Conservation (phyloP, 2,113 vertebrate genomes). For the Rattus norvegicus region DNA sequence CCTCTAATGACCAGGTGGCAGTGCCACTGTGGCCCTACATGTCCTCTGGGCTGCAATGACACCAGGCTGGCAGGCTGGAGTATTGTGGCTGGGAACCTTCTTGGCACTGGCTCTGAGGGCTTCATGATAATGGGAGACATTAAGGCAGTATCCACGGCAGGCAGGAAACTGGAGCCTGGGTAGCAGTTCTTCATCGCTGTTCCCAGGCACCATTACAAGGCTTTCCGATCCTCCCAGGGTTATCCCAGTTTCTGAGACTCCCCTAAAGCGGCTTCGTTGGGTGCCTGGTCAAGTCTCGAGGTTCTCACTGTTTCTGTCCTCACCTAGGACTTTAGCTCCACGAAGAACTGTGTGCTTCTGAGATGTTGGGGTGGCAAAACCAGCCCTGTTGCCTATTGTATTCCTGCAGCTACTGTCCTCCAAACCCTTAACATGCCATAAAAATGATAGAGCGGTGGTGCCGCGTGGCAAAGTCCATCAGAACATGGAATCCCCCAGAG, state of each 20-base stretch:
- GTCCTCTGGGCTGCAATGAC: background rate
- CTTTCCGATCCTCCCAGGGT: background rate
- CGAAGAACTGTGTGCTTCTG: background rate
- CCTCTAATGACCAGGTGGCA: slow-evolving; percentile 29
- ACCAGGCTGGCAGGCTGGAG: background rate
- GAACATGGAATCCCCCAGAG: slow-evolving; percentile 17
- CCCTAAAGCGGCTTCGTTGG: background rate
- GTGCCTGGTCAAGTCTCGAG: background rate
- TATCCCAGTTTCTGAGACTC: background rate
- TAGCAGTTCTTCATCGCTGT: background rate
- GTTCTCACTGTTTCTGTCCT: background rate
- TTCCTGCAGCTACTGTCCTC: background rate
- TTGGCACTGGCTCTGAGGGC: background rate
- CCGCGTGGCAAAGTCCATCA: background rate
- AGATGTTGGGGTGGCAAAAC: background rate
- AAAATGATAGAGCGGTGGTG: background rate
- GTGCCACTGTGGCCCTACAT: background rate
- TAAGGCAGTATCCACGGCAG: background rate
- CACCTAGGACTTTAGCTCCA: background rate
- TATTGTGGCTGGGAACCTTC: background rate
- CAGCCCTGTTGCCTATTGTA: background rate
- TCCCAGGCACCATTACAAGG: background rate
- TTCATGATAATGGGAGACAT: background rate
- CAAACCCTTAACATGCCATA: background rate
- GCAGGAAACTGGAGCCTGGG: background rate